These are phyloP conservation scores for Hephaestus fuliginosus DNA, from an alignment of 2,797 vertebrate genomes.

Conservation along the genomic window DNA sequence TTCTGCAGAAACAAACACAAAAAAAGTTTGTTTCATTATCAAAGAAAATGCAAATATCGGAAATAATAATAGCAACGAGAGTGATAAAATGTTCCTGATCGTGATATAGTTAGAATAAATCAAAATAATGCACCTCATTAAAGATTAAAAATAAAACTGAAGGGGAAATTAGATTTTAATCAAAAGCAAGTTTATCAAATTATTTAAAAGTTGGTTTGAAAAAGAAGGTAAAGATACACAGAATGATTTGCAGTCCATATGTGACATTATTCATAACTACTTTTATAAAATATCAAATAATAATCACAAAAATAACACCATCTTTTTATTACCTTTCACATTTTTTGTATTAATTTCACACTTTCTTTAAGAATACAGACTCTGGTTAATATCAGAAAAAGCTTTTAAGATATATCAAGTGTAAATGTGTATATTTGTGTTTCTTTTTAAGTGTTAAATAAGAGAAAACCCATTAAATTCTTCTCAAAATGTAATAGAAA, in stretches of 20 bases:
- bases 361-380: too few relatives aligned
- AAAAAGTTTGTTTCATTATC: background rate
- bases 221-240: background rate
- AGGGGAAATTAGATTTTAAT: too few relatives aligned
- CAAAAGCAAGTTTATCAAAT: too few relatives aligned
- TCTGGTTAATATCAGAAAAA: too few relatives aligned
- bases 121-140: background rate
- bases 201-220: too few relatives aligned
- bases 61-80: background rate
- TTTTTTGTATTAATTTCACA: background rate
- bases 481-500: too few relatives aligned
- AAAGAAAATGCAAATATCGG: background rate
- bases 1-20: slow-evolving; percentile 20
- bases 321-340: background rate
- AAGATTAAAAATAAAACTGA: background rate
- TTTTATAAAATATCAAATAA: background rate
- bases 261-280: background rate
- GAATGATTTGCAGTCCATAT: background rate
- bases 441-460: background rate
- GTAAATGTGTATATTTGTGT: background rate
- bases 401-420: background rate
- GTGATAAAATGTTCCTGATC: background rate
- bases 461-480: too few relatives aligned
- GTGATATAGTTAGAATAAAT: background rate
- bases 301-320: background rate